Conservation (phyloP, 1,140 invertebrate species). For the Globodera ellingtonae region DNA sequence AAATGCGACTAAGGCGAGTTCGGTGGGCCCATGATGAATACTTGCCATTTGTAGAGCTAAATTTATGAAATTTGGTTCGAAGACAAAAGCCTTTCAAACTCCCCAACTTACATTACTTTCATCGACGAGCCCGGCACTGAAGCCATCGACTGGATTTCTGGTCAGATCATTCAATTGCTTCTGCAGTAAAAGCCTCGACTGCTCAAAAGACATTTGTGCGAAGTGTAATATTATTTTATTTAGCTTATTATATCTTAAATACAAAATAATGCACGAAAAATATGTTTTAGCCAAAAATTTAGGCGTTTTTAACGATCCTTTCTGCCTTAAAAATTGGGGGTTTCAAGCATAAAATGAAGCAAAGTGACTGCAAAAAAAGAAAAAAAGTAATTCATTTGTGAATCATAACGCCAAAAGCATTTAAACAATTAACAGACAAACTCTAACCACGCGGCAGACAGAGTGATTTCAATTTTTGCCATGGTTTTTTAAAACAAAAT, state of each 20-base stretch:
- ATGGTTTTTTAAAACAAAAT: no score
- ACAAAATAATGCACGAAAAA: no score
- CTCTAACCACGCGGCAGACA: no score
- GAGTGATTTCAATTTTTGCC: no score
- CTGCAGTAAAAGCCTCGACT: slow-evolving; percentile 20
- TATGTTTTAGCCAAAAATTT: no score
- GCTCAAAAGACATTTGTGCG: slow-evolving; percentile 15
- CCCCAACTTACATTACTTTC: slow-evolving; percentile 75
- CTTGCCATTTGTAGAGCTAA: slow-evolving; percentile 71
- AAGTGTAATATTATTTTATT: neutral
- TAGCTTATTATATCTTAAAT: no score
- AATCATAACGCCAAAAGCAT: no score
- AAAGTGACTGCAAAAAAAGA: neutral
- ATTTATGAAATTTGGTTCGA: neutral
- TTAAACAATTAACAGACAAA: no score
- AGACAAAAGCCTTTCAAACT: neutral
- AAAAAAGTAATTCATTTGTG: neutral
- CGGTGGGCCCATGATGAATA: slow-evolving; percentile 96
- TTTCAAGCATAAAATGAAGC: neutral
- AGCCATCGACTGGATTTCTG: slow-evolving; percentile 72
- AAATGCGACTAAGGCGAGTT: slow-evolving; percentile 82
- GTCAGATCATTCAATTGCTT: slow-evolving; percentile 32
- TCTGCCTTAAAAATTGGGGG: no score
- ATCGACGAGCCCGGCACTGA: slow-evolving; percentile 97
- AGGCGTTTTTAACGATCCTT: no score